phyloP scores from a whole-genome alignment of 1,140 invertebrate species.

The Diploscapter pachys region DNA sequence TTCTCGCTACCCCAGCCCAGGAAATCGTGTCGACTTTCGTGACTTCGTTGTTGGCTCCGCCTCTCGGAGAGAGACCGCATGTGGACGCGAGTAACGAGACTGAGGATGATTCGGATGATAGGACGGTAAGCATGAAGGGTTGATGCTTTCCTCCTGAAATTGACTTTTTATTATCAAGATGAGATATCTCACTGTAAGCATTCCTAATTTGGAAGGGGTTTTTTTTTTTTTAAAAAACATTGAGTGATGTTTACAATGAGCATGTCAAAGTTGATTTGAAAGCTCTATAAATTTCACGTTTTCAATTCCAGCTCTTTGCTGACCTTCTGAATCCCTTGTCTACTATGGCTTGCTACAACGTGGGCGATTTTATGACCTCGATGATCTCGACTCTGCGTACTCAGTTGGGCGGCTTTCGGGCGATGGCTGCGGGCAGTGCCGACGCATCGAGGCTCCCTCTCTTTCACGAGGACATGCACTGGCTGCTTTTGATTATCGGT shows the following conservation, averaged over 20 bases:
- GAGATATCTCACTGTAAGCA: no score
- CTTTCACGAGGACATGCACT: constrained; percentile 38
- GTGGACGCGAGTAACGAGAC: neutral
- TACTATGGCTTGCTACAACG: constrained; percentile 20
- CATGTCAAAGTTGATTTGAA: neutral
- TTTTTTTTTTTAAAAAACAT: no score
- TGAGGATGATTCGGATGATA: constrained; percentile 21
- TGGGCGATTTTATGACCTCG: constrained; percentile 14
- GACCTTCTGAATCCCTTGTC: constrained; percentile 19
- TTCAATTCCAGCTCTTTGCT: constrained; percentile 5
- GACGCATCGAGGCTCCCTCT: constrained; percentile 4
- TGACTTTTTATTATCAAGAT: no score
- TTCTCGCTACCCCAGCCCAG: constrained; percentile 7
- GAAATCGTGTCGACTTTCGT: constrained; percentile 22
- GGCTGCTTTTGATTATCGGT: constrained; percentile 34
- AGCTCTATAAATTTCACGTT: neutral
- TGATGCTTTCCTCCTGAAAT: no score
- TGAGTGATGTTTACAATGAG: no score
- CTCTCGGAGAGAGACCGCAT: constrained; percentile 15
- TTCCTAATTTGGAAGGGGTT: no score
- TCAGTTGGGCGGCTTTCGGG: no score
- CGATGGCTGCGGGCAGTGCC: neutral
- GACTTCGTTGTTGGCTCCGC: constrained; percentile 4
- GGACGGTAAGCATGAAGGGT: no score
- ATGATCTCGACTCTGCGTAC: neutral